phyloP scores from a whole-genome alignment of 2,113 vertebrate genomes.

The Oryzias curvinotus region DNA sequence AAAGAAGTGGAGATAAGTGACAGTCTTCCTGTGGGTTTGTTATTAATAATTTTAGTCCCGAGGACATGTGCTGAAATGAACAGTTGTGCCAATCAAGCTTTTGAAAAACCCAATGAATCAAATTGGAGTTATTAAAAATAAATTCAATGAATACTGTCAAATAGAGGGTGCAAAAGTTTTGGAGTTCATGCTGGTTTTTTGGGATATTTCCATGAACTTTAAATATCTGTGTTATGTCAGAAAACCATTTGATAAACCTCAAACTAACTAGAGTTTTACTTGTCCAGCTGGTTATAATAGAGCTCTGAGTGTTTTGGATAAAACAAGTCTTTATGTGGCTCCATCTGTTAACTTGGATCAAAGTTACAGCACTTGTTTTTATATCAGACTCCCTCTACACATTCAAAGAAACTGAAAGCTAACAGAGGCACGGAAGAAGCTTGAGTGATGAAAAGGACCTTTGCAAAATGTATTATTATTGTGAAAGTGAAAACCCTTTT shows the following conservation, averaged over 20 bases:
- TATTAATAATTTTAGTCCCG: slow-evolving; percentile 38
- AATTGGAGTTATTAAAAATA: slow-evolving; percentile 45
- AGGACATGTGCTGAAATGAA: slow-evolving; percentile 49
- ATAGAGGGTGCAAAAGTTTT: slow-evolving; percentile 1
- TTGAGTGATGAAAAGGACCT: no score
- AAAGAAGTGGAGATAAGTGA: slow-evolving; percentile 47
- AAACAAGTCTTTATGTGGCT: slow-evolving; percentile 35
- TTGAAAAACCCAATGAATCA: slow-evolving; percentile 33
- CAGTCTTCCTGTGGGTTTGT: slow-evolving; percentile 43
- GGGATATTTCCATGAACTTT: slow-evolving; percentile 35
- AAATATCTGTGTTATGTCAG: slow-evolving; percentile 24
- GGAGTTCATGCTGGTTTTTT: slow-evolving; percentile 28
- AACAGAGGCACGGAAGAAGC: slow-evolving; percentile 2
- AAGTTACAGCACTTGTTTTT: slow-evolving; percentile 8
- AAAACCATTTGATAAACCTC: slow-evolving; percentile 35
- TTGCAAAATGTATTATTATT: no score
- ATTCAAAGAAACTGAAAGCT: slow-evolving; percentile 3
- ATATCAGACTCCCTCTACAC: slow-evolving; percentile 8
- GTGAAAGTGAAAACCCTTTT: no score
- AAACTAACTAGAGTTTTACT: slow-evolving; percentile 14
- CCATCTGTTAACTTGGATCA: slow-evolving; percentile 58
- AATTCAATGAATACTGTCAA: slow-evolving; percentile 8
- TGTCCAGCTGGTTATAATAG: slow-evolving; percentile 28
- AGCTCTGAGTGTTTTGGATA: slow-evolving; percentile 23
- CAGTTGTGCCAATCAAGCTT: slow-evolving; percentile 43